phyloP scores from a whole-genome alignment of 2,113 vertebrate genomes.

The Pachypanchax playfairii region DNA sequence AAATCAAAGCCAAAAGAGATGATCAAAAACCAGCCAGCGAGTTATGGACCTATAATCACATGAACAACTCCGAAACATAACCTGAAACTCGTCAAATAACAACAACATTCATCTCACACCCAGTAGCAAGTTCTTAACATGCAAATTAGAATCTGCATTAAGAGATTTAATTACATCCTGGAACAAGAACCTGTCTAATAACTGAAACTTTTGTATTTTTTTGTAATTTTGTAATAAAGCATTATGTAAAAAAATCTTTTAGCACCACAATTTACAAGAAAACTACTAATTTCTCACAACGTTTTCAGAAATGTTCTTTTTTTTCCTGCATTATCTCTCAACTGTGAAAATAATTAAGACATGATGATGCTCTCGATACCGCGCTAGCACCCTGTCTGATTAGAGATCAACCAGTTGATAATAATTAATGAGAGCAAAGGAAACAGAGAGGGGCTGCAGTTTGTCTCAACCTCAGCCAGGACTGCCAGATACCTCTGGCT shows the following conservation, averaged over 20 bases:
- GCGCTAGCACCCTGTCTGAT: constrained; percentile 22
- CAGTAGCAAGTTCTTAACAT: constrained; percentile 35
- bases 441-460: constrained; percentile 20
- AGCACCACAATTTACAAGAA: constrained; percentile 10
- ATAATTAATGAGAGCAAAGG: constrained; percentile 32
- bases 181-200: too few relatives aligned
- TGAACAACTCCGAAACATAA: constrained; percentile 26
- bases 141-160: constrained; percentile 13
- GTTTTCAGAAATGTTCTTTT: too few relatives aligned
- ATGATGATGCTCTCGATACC: constrained; percentile 14
- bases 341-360: constrained; percentile 33
- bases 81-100: constrained; percentile 21
- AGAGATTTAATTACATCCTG: not conserved
- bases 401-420: constrained; percentile 23
- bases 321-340: too few relatives aligned
- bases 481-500: constrained; percentile 15
- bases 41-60: constrained; percentile 48
- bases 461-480: constrained; percentile 8
- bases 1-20: constrained; percentile 63
- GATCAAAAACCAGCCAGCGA: constrained; percentile 52
- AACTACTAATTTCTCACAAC: too few relatives aligned
- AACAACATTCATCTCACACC: constrained; percentile 37
- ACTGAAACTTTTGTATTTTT: too few relatives aligned
- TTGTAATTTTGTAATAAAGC: too few relatives aligned
- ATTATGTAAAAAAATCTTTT: too few relatives aligned